Evolutionary conservation across 2,797 vertebrate genomes (phyloP).

Genomic region (Coregonus suidteri): DNA sequence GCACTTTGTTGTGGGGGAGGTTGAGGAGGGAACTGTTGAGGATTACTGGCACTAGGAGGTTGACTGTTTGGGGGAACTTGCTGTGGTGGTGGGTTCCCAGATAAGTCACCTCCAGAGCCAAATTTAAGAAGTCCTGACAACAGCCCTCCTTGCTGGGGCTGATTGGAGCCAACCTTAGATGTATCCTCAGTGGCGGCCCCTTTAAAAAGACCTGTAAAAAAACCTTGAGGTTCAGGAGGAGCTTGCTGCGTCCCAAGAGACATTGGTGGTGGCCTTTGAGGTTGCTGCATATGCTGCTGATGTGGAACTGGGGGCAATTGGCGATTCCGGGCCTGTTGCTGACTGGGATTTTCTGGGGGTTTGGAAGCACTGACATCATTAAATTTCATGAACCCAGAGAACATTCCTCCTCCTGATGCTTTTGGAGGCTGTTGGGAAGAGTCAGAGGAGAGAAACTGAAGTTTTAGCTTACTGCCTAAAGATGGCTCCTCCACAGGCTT

Average conservation of each 20-base stretch:
- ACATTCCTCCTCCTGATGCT: slow-evolving; percentile 66
- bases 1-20: slow-evolving; percentile 52
- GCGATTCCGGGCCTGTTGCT: slow-evolving; percentile 43
- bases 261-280: slow-evolving; percentile 44
- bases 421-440: slow-evolving; percentile 59
- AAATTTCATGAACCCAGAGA: slow-evolving; percentile 74
- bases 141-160: slow-evolving; percentile 69
- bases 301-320: slow-evolving; percentile 40
- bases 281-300: slow-evolving; percentile 32
- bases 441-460: slow-evolving; percentile 78
- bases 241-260: slow-evolving; percentile 54
- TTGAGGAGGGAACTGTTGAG: slow-evolving; percentile 37
- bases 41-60: slow-evolving; percentile 45
- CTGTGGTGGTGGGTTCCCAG: slow-evolving; percentile 47
- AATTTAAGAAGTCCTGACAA: slow-evolving; percentile 78
- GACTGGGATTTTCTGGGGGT: slow-evolving; percentile 40
- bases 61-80: slow-evolving; percentile 48
- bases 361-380: slow-evolving; percentile 60
- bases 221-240: slow-evolving; percentile 57
- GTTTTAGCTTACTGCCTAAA: slow-evolving; percentile 69
- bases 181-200: slow-evolving; percentile 54
- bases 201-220: slow-evolving; percentile 72
- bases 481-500: slow-evolving; percentile 65
- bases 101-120: slow-evolving; percentile 64
- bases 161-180: slow-evolving; percentile 46